A percentile compares a stretch with the other conserved stretches of the same genome.
Evolutionary conservation across 2,797 vertebrate genomes (phyloP).

Genomic region (Pipistrellus nathusii): DNA sequence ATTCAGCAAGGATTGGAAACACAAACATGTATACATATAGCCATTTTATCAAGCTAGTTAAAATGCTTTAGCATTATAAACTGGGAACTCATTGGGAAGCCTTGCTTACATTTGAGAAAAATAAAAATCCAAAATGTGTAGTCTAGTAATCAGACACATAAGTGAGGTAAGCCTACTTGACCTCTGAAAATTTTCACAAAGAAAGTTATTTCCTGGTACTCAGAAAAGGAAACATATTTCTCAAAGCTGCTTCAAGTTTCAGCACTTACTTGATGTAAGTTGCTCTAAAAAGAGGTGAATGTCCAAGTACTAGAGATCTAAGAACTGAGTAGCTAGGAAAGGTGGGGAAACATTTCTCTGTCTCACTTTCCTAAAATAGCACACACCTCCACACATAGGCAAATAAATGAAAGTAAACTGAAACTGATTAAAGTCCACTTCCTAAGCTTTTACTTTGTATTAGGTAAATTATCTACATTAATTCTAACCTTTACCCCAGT

Average conservation of each 20-base stretch:
- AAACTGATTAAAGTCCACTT: not conserved
- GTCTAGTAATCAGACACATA: conserved; percentile 21
- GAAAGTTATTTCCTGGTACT: not conserved
- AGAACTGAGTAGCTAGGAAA: not conserved
- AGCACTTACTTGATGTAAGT: not conserved
- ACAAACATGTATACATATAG: not conserved
- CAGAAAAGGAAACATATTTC: not conserved
- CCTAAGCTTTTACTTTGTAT: not conserved
- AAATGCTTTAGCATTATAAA: conserved; percentile 43
- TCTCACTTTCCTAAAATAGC: not conserved
- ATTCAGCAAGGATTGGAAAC: not conserved
- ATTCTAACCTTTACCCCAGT: not conserved
- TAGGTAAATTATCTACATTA: not conserved
- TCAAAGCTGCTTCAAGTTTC: not conserved
- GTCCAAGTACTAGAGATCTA: not conserved
- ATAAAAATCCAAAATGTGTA: not conserved
- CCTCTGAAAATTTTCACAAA: conserved; percentile 22
- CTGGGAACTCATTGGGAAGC: conserved; percentile 4
- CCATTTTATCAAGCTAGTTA: conserved; percentile 38
- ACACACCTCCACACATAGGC: not conserved
- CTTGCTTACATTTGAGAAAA: conserved; percentile 36
- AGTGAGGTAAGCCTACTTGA: not conserved
- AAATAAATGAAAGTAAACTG: not conserved
- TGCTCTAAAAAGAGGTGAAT: not conserved
- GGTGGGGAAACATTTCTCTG: not conserved